Conservation (phyloP, 2,888 invertebrate genomes). For the Monoplex corrugatus region DNA sequence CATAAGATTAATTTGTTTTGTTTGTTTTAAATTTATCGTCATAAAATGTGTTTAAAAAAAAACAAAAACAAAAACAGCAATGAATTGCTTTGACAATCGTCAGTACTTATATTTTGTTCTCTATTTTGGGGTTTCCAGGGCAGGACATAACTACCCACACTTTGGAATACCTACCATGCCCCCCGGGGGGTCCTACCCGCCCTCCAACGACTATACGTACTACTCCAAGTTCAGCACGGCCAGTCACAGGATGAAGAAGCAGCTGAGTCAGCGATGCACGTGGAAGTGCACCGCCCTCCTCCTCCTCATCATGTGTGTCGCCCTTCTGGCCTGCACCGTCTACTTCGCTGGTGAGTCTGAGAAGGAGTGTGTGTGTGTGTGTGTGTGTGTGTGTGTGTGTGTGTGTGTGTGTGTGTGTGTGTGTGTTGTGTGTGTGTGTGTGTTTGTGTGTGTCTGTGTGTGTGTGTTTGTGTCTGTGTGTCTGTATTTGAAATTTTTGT, state of each 20-base stretch:
- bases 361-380: neutral
- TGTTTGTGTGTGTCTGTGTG: neutral
- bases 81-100: neutral
- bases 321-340: slow-evolving; percentile 94
- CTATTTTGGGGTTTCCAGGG: slow-evolving; percentile 55
- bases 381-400: neutral
- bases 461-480: neutral
- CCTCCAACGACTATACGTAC: slow-evolving; percentile 75
- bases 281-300: slow-evolving; percentile 98
- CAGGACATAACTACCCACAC: slow-evolving; percentile 66
- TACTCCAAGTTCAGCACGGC: slow-evolving; percentile 77
- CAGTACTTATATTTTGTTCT: too few species aligned
- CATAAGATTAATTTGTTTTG: too few species aligned
- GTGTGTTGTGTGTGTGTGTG: neutral
- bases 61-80: neutral
- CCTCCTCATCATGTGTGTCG: slow-evolving; percentile 94
- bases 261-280: slow-evolving; percentile 86
- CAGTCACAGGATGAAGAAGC: slow-evolving; percentile 79
- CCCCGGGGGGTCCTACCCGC: slow-evolving; percentile 64
- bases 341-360: slow-evolving; percentile 94
- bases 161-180: slow-evolving; percentile 62
- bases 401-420: slow-evolving; percentile 8
- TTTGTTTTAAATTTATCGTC: too few species aligned
- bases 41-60: too few species aligned
- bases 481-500: neutral